Percentiles rank a stretch among this genome's conserved stretches.
Conservation (phyloP, 2,888 invertebrate species). For the Mallateleia sp. region DNA sequence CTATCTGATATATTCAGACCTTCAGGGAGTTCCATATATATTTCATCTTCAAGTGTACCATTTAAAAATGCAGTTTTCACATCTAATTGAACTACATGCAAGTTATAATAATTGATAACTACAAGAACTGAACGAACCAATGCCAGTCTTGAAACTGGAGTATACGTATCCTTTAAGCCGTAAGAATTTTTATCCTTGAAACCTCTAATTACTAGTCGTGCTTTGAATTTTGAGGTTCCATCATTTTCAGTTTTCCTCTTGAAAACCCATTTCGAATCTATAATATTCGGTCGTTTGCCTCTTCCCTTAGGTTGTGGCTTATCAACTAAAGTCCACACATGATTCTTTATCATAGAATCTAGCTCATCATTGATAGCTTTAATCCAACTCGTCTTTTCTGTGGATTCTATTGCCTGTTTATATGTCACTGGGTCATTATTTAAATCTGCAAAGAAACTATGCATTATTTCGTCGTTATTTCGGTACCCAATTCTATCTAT, state of each 20-base stretch:
- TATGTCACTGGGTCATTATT: constrained; percentile 45
- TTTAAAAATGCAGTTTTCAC: no score
- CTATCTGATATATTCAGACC: constrained; percentile 43
- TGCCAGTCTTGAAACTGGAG: constrained; percentile 43
- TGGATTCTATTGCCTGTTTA: constrained; percentile 54
- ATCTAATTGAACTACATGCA: no score
- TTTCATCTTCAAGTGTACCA: constrained; percentile 45
- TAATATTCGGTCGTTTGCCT: constrained; percentile 22
- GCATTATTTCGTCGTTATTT: neutral
- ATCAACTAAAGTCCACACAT: constrained; percentile 47
- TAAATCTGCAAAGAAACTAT: constrained; percentile 37
- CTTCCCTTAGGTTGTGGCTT: neutral
- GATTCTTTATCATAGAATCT: constrained; percentile 46
- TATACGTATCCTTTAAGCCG: constrained; percentile 46
- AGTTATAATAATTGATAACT: constrained; percentile 20
- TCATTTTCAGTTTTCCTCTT: constrained; percentile 44
- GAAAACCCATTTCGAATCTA: constrained; percentile 67
- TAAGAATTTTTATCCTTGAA: constrained; percentile 45
- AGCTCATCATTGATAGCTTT: constrained; percentile 50
- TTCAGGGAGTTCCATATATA: constrained; percentile 36
- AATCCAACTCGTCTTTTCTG: constrained; percentile 57
- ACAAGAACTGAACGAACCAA: constrained; percentile 35
- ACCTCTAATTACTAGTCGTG: constrained; percentile 61
- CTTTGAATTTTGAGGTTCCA: constrained; percentile 29
- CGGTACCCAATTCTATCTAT: neutral